Conservation (phyloP, 2,113 vertebrate species). For the Stigmatopora nigra region DNA sequence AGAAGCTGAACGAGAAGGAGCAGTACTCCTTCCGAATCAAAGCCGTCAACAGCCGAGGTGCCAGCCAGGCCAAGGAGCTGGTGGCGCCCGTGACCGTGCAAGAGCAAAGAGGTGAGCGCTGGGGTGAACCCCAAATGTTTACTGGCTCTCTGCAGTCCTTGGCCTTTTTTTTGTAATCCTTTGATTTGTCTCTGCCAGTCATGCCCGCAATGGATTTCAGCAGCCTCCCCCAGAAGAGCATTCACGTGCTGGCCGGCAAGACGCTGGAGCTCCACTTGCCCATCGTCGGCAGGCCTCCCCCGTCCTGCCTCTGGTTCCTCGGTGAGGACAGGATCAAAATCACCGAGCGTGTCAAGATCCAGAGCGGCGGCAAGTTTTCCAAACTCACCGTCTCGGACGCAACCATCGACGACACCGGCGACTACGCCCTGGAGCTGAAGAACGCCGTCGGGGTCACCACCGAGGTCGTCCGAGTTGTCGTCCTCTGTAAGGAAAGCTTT, state of each 20-base stretch:
- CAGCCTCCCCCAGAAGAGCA: constrained; percentile 86
- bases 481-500: constrained; percentile 81
- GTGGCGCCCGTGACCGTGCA: constrained; percentile 84
- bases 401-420: constrained; percentile 86
- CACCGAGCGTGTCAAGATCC: constrained; percentile 82
- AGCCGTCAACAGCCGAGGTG: constrained; percentile 88
- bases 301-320: constrained; percentile 86
- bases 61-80: constrained; percentile 86
- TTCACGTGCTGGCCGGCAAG: constrained; percentile 85
- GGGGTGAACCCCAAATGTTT: background rate
- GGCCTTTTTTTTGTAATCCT: too few relatives aligned
- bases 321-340: constrained; percentile 79
- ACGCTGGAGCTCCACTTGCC: constrained; percentile 85
- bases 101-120: constrained; percentile 86
- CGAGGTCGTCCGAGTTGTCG: constrained; percentile 83
- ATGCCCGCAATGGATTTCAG: constrained; percentile 85
- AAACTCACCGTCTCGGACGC: constrained; percentile 85
- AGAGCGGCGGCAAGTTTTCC: constrained; percentile 78
- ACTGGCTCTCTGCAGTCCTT: background rate
- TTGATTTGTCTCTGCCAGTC: constrained; percentile 61
- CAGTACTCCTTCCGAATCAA: constrained; percentile 90
- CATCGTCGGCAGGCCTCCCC: constrained; percentile 88
- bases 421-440: constrained; percentile 88
- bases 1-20: constrained; percentile 90
- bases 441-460: constrained; percentile 79